A percentile compares a stretch with the other conserved stretches of the same genome.
phyloP scores from a whole-genome alignment of 2,888 invertebrate genomes.

The Melitaea athalia region DNA sequence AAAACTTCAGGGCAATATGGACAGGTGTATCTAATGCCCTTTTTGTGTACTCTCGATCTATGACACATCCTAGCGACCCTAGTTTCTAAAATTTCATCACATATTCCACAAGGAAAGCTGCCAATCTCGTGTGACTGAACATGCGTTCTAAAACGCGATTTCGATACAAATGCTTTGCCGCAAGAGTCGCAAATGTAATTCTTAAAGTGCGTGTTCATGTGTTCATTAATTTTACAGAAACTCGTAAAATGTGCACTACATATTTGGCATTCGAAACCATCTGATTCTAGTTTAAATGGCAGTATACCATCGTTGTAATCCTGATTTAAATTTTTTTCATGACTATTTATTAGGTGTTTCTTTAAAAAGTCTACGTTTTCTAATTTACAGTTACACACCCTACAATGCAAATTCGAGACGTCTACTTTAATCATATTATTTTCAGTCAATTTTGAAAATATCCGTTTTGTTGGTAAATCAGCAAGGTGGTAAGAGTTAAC shows the following conservation, averaged over 20 bases:
- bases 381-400: constrained; percentile 55
- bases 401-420: constrained; percentile 61
- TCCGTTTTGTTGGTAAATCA: constrained; percentile 56
- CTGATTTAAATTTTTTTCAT: constrained; percentile 53
- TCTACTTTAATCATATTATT: constrained; percentile 78
- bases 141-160: constrained; percentile 67
- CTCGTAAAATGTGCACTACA: constrained; percentile 56
- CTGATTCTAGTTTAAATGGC: constrained; percentile 65
- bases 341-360: constrained; percentile 56
- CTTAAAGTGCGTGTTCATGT: constrained; percentile 72
- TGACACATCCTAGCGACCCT: constrained; percentile 64
- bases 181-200: constrained; percentile 73
- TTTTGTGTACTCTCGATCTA: constrained; percentile 60
- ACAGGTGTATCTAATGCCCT: constrained; percentile 67
- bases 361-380: constrained; percentile 59
- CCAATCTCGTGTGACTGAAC: constrained; percentile 68
- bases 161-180: constrained; percentile 71
- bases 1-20: constrained; percentile 69
- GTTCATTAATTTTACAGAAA: constrained; percentile 68
- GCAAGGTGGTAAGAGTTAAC: constrained; percentile 55
- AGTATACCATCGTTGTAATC: constrained; percentile 70
- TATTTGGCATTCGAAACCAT: constrained; percentile 62
- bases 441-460: constrained; percentile 70
- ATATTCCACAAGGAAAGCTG: constrained; percentile 66
- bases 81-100: constrained; percentile 60